Base-by-base conservation (phyloP, 2,113 vertebrate genomes). In the Suncus etruscus region DNA sequence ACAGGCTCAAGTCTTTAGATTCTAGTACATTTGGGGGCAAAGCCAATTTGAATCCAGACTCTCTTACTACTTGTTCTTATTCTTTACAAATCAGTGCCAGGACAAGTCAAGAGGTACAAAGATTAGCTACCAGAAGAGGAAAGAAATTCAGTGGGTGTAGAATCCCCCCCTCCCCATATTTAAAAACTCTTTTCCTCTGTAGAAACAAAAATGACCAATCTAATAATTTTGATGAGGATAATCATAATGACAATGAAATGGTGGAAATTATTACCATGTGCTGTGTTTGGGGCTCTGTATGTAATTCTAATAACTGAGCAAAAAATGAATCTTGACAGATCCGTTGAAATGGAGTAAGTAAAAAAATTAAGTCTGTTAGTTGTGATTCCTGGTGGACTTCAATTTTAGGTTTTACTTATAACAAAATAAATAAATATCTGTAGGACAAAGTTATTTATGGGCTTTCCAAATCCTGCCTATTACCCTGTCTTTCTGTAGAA, bases 141-240 rank as follows among this genome's bases (percentile, higher is more conserved):
- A 92, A 74, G 24, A 89, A 84, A 86, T 90, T 93, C 32, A 48
- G 0, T 70, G 74, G 11, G 54, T 11, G 9, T 10, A 70, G 70
- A 66, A 29, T 78, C 77, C 88, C 73, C 80, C 73, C 77, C 88
- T 73, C 80, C 73, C 69, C 68, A 84, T 58, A 86, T 90, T 93
- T 69, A 81, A 68, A n/a, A 25, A 77, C 50, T 70, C 1, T 72
- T 90, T 95, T 83, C 29, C 29, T 95, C 48, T 81, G 11, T 27
- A 87, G 75, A 87, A 84, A 86, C 72, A 87, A 93, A 87, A 95
- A 88, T 70, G 66, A 73, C 79, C 68, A 70, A 4, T 77, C 66
- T 86, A 83, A 92, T 91, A 86, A 81, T 88, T 94, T 91, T 92
- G 79, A 91, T 91, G 87, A 90, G 87, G 83, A 70, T 93, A 95